Evolutionary conservation across 37 sponge, comb jelly and placozoan genomes (phyloP), one percentile per base, ranked within the genome.

Genomic region (Crambe crambe): DNA sequence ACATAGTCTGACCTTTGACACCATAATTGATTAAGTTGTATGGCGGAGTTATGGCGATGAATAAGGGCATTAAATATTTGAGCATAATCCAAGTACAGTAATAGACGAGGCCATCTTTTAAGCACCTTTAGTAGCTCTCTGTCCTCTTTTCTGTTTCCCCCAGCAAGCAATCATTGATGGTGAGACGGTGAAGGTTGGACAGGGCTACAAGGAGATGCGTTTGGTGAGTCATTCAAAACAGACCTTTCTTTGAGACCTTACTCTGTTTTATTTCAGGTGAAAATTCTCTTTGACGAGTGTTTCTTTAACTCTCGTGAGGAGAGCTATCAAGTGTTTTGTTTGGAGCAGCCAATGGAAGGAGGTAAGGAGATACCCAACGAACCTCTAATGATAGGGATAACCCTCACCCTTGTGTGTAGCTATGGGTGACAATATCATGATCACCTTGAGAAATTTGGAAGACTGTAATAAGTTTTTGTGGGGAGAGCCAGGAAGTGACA

Each of bases 251-350:
- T 43, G 23, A 9, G 8, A 3, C 47, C 37, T 25, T 31, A 35
- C 38, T 37, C 56, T 56, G 29, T 17, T 42, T 69, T 23, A 22
- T 51, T 57, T 0, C 3, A 94, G 89, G 98, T 95, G 30, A 81
- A 86, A 37, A 91, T 98, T n/a, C 68, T 98, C 31, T 95, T 98
- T 78, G 94, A 98, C 42, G 99, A 98, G 41, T 83, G 89, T 66
- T 92, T 94, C 90, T 98, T 83, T 77, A 93, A 93, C 67, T 64
- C 60, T 0, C 32, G 73, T 44, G 97, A 96, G 30, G 86, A 93
- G 91, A 93, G 92, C 30, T 96, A 91, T 56, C 92, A 81, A 57
- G 92, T 96, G 32, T 66, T 93, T 69, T 96, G 97, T 54, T 42
- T 96, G 17, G 92, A 93, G 26, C 89, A 91, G 59, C 91, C 91